phyloP scores from a whole-genome alignment of 1,140 invertebrate genomes.

The Drosophila tristis region DNA sequence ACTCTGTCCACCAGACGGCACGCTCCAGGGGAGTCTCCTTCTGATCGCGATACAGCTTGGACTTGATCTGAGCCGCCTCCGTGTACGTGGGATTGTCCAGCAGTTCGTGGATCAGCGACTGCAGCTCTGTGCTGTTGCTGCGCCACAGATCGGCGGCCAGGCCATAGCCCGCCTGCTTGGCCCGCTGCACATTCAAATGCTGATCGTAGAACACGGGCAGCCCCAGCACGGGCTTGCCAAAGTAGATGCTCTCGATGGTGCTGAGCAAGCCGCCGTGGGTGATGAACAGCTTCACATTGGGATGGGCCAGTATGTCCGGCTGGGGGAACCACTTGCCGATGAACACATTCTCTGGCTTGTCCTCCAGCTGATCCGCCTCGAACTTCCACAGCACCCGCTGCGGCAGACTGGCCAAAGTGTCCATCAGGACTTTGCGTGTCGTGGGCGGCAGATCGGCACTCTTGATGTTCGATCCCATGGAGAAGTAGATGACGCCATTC shows the following conservation, averaged over 20 bases:
- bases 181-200: constrained; percentile 85
- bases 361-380: constrained; percentile 85
- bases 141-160: constrained; percentile 60
- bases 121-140: constrained; percentile 35
- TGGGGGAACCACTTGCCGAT: constrained; percentile 89
- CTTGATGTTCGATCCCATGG: constrained; percentile 88
- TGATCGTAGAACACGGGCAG: constrained; percentile 90
- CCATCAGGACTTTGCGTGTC: constrained; percentile 84
- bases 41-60: constrained; percentile 85
- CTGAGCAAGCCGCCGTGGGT: constrained; percentile 90
- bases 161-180: constrained; percentile 85
- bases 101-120: constrained; percentile 35
- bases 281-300: constrained; percentile 89
- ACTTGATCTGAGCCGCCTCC: constrained; percentile 45
- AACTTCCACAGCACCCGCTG: constrained; percentile 87
- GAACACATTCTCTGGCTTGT: constrained; percentile 87
- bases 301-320: constrained; percentile 89
- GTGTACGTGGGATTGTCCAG: constrained; percentile 50
- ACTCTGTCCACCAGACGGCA: constrained; percentile 89
- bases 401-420: constrained; percentile 85
- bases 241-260: constrained; percentile 89
- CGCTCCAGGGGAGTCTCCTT: constrained; percentile 87
- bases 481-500: constrained; percentile 89
- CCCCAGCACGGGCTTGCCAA: constrained; percentile 89
- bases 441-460: constrained; percentile 85